phyloP scores from a whole-genome alignment of 2,888 invertebrate species.

The Cantharis lateralis region DNA sequence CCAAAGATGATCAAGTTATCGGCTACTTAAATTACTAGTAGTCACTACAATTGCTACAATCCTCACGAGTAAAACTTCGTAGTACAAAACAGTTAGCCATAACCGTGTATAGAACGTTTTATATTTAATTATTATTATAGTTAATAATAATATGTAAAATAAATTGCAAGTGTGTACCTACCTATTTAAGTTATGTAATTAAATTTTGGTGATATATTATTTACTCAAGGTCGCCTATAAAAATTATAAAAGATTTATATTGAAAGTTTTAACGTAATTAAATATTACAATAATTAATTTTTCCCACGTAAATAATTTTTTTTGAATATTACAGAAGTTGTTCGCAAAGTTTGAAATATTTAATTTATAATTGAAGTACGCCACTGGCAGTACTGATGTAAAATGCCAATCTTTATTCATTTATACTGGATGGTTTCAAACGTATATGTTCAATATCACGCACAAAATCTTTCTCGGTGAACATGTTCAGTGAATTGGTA shows the following conservation, averaged over 20 bases:
- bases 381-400: neutral
- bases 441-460: constrained; percentile 32
- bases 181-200: neutral
- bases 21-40: neutral
- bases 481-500: constrained; percentile 36
- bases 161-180: neutral
- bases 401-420: neutral
- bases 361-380: neutral
- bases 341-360: neutral
- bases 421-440: neutral
- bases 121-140: neutral
- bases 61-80: neutral
- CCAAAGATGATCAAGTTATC: constrained; percentile 12
- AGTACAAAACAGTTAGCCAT: neutral
- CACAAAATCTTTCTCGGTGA: constrained; percentile 33
- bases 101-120: neutral
- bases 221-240: neutral
- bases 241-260: neutral
- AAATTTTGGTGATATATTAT: neutral
- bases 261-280: neutral
- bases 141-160: neutral
- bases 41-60: neutral
- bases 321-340: neutral
- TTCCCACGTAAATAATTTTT: neutral
- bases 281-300: neutral